phyloP scores from a whole-genome alignment of 2,113 vertebrate genomes.

The Clarias batrachus region DNA sequence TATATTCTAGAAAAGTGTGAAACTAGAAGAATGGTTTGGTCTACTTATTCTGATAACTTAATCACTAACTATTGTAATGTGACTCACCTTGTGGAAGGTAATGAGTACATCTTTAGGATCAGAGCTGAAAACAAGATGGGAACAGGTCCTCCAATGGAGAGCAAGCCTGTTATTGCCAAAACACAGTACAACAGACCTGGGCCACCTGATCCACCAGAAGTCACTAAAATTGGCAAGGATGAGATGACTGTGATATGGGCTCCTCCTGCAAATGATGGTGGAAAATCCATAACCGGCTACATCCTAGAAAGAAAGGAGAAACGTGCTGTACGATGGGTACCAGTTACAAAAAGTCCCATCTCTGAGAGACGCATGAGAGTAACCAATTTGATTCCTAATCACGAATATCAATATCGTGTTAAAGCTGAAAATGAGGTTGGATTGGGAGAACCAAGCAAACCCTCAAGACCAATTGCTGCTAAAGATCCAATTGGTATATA shows the following conservation, averaged over 20 bases:
- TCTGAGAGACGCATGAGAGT: constrained; percentile 94
- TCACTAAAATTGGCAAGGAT: constrained; percentile 94
- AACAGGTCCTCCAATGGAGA: constrained; percentile 90
- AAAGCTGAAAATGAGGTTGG: constrained; percentile 98
- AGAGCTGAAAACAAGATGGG: constrained; percentile 99
- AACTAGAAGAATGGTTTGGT: constrained; percentile 98
- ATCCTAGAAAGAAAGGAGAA: constrained; percentile 96
- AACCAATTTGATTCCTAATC: constrained; percentile 89
- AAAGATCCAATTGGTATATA: constrained; percentile 94
- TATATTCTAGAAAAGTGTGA: constrained; percentile 98
- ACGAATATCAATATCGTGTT: constrained; percentile 97
- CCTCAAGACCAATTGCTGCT: constrained; percentile 88
- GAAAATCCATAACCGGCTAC: constrained; percentile 97
- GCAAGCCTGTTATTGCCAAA: constrained; percentile 87
- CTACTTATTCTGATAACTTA: constrained; percentile 85
- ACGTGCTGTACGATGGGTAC: constrained; percentile 86
- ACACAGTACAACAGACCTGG: constrained; percentile 91
- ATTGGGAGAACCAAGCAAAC: constrained; percentile 92
- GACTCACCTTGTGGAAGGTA: constrained; percentile 90
- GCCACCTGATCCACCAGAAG: constrained; percentile 89
- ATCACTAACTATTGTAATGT: constrained; percentile 83
- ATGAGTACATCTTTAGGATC: constrained; percentile 97
- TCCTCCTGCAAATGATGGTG: constrained; percentile 94
- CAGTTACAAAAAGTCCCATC: constrained; percentile 92
- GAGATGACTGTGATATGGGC: constrained; percentile 99